Base-by-base conservation (phyloP, 1,140 invertebrate species). In the Drosophila tani region DNA sequence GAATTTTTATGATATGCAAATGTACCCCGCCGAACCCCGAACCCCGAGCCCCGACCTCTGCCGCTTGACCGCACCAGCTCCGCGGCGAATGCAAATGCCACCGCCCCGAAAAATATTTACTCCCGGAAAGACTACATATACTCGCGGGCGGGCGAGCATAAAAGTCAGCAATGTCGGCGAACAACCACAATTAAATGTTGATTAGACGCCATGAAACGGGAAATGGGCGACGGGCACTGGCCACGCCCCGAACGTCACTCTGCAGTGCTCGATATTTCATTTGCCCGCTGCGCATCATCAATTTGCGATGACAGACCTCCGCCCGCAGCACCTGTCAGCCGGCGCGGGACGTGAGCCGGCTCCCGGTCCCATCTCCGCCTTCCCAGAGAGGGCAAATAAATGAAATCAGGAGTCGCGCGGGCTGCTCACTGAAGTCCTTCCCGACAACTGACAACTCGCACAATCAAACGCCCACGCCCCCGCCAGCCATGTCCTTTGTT, bases 1-100 rank as follows among this genome's bases (percentile, higher is more conserved):
- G 84, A 90, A 88, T 88, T 88, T 88, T 90, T 90, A 90, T 90
- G 81, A 88, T 79, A 88, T 88, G 84, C 85, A 90, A 88, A 88
- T 88, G 67, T 46, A 32, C 21, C 21, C 12, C 49, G 2, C 21
- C n/a, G 21, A 19, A 29, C 35, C 38, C n/a, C 38, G 19, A 27
- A 35, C 19, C 41, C n/a, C 29, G 14, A n/a, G 35, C 19, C 41
- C 46, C 17, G 24, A 17, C 41, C 32, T 27, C 35, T n/a, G 19
- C 19, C 41, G 43, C 64, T 46, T 77, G 75, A 71, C 75, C 75
- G 41, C 32, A 27, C 66, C 40, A 51, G 8, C 49, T 43, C 21
- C 49, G 14, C 32, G 21, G 38, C 47, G 46, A 53, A 55, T 81
- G 45, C 55, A 47, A 47, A 81, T 81, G 73, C 46, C 58, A 62